Percentiles rank a stretch among this genome's conserved stretches.
Conservation (phyloP, 2,113 vertebrate genomes). For the Crotalus tigris region DNA sequence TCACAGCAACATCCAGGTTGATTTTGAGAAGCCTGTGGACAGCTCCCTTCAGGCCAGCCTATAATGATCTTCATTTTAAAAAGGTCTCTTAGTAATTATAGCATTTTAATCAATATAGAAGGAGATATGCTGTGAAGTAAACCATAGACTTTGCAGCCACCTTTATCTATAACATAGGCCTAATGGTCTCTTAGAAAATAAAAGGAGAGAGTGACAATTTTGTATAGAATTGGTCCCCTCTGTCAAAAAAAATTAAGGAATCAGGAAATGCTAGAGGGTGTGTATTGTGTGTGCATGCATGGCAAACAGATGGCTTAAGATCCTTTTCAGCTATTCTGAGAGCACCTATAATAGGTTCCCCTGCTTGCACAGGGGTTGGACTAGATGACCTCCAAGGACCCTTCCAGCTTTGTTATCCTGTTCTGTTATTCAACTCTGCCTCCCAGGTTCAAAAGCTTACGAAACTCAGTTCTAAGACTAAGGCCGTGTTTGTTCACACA, state of each 20-base stretch:
- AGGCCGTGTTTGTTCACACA: neutral
- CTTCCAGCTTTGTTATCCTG: neutral
- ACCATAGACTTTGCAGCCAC: neutral
- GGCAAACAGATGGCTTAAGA: neutral
- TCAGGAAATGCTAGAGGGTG: neutral
- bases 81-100: neutral
- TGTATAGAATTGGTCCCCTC: neutral
- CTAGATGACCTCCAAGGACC: no score
- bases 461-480: neutral
- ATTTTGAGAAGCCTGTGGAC: neutral
- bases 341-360: neutral
- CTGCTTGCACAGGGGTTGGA: no score
- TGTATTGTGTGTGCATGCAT: neutral
- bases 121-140: neutral
- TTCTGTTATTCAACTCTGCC: neutral
- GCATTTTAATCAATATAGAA: neutral
- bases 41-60: neutral
- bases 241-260: neutral
- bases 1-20: neutral
- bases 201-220: neutral
- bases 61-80: neutral
- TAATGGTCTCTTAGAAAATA: neutral
- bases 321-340: neutral
- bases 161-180: neutral
- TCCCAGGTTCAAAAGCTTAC: neutral